Percentiles rank a stretch among this genome's conserved stretches.
Evolutionary conservation across 2,888 invertebrate genomes (phyloP).

Genomic region (Stegophylla sp.): DNA sequence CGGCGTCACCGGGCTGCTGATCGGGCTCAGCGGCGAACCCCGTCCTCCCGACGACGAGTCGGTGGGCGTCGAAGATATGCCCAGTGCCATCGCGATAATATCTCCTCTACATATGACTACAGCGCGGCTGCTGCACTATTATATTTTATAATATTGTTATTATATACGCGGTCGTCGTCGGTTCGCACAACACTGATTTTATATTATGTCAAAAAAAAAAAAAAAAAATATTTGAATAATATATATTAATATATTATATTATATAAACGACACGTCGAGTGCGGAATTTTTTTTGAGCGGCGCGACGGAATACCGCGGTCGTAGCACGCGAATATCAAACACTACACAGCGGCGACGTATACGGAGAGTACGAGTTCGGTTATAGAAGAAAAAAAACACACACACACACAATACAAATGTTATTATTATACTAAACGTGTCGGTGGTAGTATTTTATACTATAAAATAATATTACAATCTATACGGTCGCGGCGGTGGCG

Average conservation of each 20-base stretch:
- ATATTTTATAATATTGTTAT: too few relatives aligned
- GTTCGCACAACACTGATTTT: too few relatives aligned
- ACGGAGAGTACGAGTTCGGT: background rate
- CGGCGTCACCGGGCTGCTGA: conserved; percentile 62
- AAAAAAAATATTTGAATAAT: too few relatives aligned
- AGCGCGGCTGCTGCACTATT: background rate
- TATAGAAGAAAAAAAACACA: too few relatives aligned
- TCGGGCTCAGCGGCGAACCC: conserved; percentile 58
- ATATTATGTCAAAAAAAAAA: too few relatives aligned
- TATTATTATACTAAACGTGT: background rate
- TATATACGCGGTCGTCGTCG: too few relatives aligned
- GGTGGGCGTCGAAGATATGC: conserved; percentile 58
- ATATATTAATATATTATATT: too few relatives aligned
- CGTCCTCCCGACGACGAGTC: conserved; percentile 60
- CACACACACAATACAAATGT: background rate
- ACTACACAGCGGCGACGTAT: background rate
- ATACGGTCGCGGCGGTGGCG: background rate
- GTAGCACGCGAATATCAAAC: too few relatives aligned
- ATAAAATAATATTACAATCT: background rate
- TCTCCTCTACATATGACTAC: conserved; percentile 50
- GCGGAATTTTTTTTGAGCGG: too few relatives aligned
- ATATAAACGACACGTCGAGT: too few relatives aligned
- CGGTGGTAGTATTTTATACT: too few relatives aligned
- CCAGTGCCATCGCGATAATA: conserved; percentile 57
- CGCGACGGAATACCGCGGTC: too few relatives aligned